Evolutionary conservation across 2,797 vertebrate species (phyloP).

Genomic region (Amphiprion clarkii): DNA sequence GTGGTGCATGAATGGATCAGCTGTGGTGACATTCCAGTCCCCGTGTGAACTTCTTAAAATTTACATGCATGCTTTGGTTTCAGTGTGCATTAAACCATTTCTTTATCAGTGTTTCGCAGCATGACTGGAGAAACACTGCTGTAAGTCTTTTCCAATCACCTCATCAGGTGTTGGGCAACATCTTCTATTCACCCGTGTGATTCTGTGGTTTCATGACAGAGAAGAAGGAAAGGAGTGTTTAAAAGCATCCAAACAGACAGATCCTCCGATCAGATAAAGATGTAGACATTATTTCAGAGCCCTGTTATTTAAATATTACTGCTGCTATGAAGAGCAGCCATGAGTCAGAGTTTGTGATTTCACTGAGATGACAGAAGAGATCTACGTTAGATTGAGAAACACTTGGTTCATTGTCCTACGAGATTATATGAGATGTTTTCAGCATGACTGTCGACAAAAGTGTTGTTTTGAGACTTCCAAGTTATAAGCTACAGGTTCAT

Average conservation of each 20-base stretch:
- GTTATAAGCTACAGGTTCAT: neutral
- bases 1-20: slow-evolving; percentile 26
- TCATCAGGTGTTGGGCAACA: slow-evolving; percentile 1
- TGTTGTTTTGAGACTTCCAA: slow-evolving; percentile 12
- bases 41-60: neutral
- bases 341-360: slow-evolving; percentile 50
- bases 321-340: slow-evolving; percentile 14
- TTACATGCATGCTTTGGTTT: neutral
- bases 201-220: slow-evolving; percentile 23
- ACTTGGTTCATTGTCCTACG: slow-evolving; percentile 34
- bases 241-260: slow-evolving; percentile 3
- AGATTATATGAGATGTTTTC: slow-evolving; percentile 12
- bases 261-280: slow-evolving; percentile 4
- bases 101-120: neutral
- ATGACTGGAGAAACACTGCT: neutral
- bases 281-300: neutral
- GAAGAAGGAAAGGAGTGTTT: neutral
- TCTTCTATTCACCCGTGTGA: slow-evolving; percentile 16
- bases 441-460: slow-evolving; percentile 7
- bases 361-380: slow-evolving; percentile 34
- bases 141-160: neutral
- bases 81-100: neutral
- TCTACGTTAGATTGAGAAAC: slow-evolving; percentile 34
- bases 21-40: slow-evolving; percentile 27
- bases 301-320: neutral